Base-by-base conservation (phyloP, 2,888 invertebrate species). In the Pseudococcus jackbeardsleyi region DNA sequence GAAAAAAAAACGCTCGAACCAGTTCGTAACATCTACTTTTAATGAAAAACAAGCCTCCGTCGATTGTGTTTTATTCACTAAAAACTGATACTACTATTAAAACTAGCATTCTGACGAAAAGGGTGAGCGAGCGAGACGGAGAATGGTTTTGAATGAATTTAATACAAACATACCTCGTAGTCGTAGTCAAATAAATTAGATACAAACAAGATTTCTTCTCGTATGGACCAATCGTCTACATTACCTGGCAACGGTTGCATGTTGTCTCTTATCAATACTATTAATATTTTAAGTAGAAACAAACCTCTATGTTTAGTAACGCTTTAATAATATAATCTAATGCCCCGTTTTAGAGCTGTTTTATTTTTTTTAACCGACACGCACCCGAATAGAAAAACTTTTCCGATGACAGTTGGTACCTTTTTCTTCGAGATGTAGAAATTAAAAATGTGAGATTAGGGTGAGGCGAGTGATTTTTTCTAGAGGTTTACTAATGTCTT, bases 261-360 rank as follows among this genome's bases (percentile, higher is more conserved):
- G 86, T 86, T 86, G 86, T 86, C 86, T 86, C 86, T 86, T 86
- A 86, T 86, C 86, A 86, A 68, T 86, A 68, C 86, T 86, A 86
- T 86, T 86, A 86, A 86, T 86, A 86, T 86, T 86, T 68, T 86
- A 68, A 86, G 54, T 86, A 68, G 86, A 86, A 86, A 64, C 86
- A 42, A 86, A 64, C 42, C 64, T 77, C 77, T 86, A 86, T 86
- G 86, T 86, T 86, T 42, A 68, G 86, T 68, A 86, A 86, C 86
- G 39, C 86, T 86, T 42, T 42, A 42, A 86, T 86, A 86, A 86
- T 86, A 77, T 77, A 77, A 77, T 77, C 77, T 77, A 77, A 77
- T 77, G 77, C 26, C 39, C 9, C 39, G 42, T 77, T 77, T 77
- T 77, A 77, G 42, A 42, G 77, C 2, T n/a, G 17, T n/a, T 54